A percentile compares a stretch with the other conserved stretches of the same genome.
Conservation (phyloP, 2,888 invertebrate genomes). For the Xylota sylvarum region DNA sequence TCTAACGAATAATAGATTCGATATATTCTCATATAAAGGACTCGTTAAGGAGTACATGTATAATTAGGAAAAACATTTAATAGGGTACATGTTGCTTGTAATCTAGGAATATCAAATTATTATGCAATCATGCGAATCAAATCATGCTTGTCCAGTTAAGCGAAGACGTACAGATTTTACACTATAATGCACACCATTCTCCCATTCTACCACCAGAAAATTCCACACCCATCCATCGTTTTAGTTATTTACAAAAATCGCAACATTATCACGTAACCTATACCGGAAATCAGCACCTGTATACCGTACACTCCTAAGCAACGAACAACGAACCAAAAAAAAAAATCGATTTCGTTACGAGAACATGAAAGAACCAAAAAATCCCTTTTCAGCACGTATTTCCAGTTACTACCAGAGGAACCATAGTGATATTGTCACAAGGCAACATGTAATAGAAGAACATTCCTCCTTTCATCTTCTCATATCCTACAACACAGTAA, state of each 20-base stretch:
- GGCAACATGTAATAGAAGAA: constrained; percentile 5
- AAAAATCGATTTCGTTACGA: not conserved
- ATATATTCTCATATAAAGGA: too few species aligned
- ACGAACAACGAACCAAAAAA: not conserved
- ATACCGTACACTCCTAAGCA: not conserved
- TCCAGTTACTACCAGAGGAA: not conserved
- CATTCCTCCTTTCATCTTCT: constrained; percentile 11
- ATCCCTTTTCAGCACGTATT: constrained; percentile 1
- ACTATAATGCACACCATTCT: not conserved
- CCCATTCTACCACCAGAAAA: not conserved
- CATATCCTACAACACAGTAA: not conserved
- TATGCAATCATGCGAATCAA: too few species aligned
- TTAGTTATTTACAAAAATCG: not conserved
- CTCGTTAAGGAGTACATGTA: too few species aligned
- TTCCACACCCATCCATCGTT: not conserved
- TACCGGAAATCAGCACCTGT: not conserved
- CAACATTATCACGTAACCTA: not conserved
- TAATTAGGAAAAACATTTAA: too few species aligned
- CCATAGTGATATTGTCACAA: constrained; percentile 4
- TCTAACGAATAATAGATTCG: too few species aligned
- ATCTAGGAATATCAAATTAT: too few species aligned
- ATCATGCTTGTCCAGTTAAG: too few species aligned
- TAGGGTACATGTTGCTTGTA: too few species aligned
- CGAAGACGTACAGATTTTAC: not conserved
- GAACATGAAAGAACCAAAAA: not conserved